A percentile compares a stretch with the other conserved stretches of the same genome.
Conservation (phyloP, 2,797 vertebrate species). For the Hippopotamyrus pictus region DNA sequence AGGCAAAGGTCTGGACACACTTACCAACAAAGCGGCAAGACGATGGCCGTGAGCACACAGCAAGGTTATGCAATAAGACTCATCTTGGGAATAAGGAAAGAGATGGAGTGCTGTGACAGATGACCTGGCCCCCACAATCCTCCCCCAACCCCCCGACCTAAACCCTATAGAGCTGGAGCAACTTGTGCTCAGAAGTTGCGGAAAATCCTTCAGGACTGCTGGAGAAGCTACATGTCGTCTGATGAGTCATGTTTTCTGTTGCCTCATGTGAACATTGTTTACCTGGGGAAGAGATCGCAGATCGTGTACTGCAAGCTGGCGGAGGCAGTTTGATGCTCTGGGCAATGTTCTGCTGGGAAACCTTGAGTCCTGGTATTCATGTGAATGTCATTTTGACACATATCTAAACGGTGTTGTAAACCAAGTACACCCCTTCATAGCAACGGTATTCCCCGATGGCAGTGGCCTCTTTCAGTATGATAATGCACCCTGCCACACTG, state of each 20-base stretch:
- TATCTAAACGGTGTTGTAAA: neutral
- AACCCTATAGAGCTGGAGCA: neutral
- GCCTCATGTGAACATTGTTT: neutral
- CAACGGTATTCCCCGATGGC: neutral
- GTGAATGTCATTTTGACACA: neutral
- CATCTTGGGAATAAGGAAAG: neutral
- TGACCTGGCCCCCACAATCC: neutral
- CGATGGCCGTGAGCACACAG: neutral
- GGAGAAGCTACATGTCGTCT: neutral
- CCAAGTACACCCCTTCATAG: neutral
- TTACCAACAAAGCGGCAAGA: neutral
- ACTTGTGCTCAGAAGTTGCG: neutral
- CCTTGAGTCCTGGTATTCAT: neutral
- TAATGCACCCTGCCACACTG: neutral
- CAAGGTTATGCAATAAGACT: neutral
- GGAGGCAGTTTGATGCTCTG: neutral
- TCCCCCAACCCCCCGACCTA: neutral
- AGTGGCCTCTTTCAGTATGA: neutral
- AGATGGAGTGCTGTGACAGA: neutral
- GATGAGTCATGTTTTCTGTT: neutral
- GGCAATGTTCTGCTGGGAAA: neutral
- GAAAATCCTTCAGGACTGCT: neutral
- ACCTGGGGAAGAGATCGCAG: neutral
- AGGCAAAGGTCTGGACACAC: neutral
- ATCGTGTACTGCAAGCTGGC: neutral